phyloP scores from a whole-genome alignment of 2,113 vertebrate genomes.

The Heterotis niloticus region DNA sequence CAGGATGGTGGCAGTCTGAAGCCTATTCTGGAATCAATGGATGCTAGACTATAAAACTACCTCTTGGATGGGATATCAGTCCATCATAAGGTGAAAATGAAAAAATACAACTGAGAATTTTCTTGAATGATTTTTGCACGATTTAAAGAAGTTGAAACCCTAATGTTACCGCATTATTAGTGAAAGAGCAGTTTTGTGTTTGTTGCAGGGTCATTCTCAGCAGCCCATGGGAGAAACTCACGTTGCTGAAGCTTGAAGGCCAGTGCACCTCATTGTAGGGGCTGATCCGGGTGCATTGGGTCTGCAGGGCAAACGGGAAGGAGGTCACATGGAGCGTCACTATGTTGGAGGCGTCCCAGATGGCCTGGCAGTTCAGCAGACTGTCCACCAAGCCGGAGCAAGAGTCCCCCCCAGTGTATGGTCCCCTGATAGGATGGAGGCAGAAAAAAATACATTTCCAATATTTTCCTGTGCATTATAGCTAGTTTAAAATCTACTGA shows the following conservation, averaged over 20 bases:
- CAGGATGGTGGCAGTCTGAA: too few relatives aligned
- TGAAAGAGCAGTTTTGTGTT: too few relatives aligned
- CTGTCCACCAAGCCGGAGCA: conserved; percentile 79
- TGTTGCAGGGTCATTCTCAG: conserved; percentile 8
- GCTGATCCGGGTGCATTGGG: conserved; percentile 86
- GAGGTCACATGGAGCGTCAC: conserved; percentile 92
- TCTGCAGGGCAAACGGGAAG: conserved; percentile 92
- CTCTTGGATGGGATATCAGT: too few relatives aligned
- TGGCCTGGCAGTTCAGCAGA: conserved; percentile 85
- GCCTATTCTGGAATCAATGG: too few relatives aligned
- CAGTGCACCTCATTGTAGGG: conserved; percentile 97
- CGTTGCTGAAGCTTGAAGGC: conserved; percentile 79
- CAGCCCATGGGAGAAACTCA: conserved; percentile 54
- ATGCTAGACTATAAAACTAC: too few relatives aligned
- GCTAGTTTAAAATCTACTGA: too few relatives aligned
- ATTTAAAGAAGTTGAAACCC: too few relatives aligned
- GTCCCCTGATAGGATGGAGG: conserved; percentile 39
- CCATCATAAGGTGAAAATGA: too few relatives aligned
- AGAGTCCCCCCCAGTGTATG: conserved; percentile 59
- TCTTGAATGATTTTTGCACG: too few relatives aligned
- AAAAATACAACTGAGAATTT: too few relatives aligned
- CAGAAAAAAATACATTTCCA: not conserved
- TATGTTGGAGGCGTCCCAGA: conserved; percentile 88
- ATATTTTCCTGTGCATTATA: too few relatives aligned
- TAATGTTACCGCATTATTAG: too few relatives aligned